Percentiles rank a stretch among this genome's conserved stretches.
These are phyloP conservation scores for Keiferia lycopersicella DNA, from an alignment of 2,888 invertebrate species.

Conservation along the genomic window DNA sequence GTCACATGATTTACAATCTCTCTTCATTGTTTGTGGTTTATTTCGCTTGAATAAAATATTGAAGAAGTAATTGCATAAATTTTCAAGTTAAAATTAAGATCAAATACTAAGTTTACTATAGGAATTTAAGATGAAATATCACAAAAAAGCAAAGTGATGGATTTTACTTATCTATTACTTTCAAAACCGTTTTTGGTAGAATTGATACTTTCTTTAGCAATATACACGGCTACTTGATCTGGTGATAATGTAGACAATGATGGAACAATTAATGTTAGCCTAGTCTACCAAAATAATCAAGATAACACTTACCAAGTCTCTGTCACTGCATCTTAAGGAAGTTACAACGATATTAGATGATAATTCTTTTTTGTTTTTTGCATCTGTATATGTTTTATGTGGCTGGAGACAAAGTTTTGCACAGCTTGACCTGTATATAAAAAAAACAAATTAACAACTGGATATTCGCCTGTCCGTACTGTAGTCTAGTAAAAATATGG, in stretches of 20 bases:
- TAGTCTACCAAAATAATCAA: background rate
- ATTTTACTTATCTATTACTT: too few species aligned
- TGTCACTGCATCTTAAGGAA: background rate
- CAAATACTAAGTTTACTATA: too few species aligned
- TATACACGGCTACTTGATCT: too few species aligned
- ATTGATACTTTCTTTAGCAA: too few species aligned
- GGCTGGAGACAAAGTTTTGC: background rate
- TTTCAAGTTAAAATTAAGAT: too few species aligned
- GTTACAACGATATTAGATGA: background rate
- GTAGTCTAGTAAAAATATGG: too few species aligned
- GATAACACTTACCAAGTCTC: background rate
- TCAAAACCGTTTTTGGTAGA: too few species aligned
- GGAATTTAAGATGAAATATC: too few species aligned
- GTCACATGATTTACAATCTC: background rate
- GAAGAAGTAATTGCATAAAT: background rate
- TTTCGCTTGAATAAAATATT: background rate
- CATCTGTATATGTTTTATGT: background rate
- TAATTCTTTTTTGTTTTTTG: background rate
- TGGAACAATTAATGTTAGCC: too few species aligned
- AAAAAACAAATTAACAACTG: background rate
- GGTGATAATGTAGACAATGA: too few species aligned
- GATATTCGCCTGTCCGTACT: background rate
- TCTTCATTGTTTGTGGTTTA: background rate
- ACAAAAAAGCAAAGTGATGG: too few species aligned
- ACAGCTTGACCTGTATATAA: background rate